Evolutionary conservation across 2,797 vertebrate genomes (phyloP).

Genomic region (Gallinago stenura): DNA sequence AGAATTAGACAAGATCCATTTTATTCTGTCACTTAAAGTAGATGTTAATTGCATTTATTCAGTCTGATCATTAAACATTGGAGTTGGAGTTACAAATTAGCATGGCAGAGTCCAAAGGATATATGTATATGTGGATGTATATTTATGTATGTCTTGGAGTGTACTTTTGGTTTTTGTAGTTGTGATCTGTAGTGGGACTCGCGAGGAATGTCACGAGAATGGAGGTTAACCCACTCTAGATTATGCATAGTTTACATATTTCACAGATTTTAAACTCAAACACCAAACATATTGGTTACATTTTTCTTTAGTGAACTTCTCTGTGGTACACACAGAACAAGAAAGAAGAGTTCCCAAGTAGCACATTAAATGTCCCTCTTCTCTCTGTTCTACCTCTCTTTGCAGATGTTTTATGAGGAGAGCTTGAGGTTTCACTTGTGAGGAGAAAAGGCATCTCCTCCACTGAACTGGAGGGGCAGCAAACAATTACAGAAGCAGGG

Average conservation of each 20-base stretch:
- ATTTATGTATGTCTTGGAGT: background rate
- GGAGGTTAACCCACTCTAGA: background rate
- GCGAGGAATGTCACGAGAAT: background rate
- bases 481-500: fast-evolving
- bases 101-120: background rate
- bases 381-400: background rate
- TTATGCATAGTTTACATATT: background rate
- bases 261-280: background rate
- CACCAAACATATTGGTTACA: background rate
- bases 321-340: background rate
- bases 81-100: background rate
- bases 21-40: background rate
- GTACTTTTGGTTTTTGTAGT: background rate
- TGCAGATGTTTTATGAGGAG: background rate
- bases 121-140: no score
- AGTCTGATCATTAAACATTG: background rate
- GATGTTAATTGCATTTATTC: constrained; percentile 11
- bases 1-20: background rate
- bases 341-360: background rate
- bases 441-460: background rate
- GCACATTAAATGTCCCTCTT: background rate
- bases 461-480: background rate
- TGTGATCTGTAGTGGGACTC: background rate
- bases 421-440: background rate
- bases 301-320: background rate